phyloP scores from a whole-genome alignment of 2,888 invertebrate genomes.

The Electrophaes corylata region DNA sequence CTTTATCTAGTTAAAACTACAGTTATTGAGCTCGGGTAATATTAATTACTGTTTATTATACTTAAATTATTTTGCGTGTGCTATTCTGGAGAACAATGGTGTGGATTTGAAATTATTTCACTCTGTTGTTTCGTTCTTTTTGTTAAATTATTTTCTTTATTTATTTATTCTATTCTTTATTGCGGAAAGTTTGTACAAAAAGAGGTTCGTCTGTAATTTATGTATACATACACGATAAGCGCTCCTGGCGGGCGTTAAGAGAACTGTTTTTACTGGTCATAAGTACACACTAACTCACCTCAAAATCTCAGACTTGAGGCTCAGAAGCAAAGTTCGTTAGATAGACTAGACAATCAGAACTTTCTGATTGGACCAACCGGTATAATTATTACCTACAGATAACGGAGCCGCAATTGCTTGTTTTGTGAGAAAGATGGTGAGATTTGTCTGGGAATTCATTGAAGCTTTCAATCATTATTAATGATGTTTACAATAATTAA shows the following conservation, averaged over 20 bases:
- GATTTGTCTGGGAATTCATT: constrained; percentile 3
- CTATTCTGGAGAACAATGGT: neutral
- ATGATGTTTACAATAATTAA: neutral
- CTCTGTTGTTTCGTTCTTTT: too few species aligned
- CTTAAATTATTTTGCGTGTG: neutral
- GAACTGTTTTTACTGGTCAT: too few species aligned
- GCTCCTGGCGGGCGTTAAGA: too few species aligned
- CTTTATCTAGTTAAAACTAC: neutral
- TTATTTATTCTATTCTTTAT: too few species aligned
- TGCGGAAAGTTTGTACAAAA: too few species aligned
- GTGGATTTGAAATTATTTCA: neutral
- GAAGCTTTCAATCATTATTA: constrained; percentile 1
- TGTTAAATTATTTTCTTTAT: too few species aligned
- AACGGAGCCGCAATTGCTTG: constrained; percentile 1
- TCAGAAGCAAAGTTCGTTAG: neutral
- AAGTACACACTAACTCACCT: too few species aligned
- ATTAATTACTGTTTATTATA: neutral
- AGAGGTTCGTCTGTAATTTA: too few species aligned
- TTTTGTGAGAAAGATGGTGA: constrained; percentile 6
- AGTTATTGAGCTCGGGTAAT: neutral
- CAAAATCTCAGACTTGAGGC: too few species aligned
- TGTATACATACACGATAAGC: too few species aligned
- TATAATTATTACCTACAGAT: constrained; percentile 8
- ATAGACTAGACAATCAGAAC: neutral
- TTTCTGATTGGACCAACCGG: neutral